Base-by-base conservation (phyloP, 2,113 vertebrate genomes). In the Callipepla squamata region DNA sequence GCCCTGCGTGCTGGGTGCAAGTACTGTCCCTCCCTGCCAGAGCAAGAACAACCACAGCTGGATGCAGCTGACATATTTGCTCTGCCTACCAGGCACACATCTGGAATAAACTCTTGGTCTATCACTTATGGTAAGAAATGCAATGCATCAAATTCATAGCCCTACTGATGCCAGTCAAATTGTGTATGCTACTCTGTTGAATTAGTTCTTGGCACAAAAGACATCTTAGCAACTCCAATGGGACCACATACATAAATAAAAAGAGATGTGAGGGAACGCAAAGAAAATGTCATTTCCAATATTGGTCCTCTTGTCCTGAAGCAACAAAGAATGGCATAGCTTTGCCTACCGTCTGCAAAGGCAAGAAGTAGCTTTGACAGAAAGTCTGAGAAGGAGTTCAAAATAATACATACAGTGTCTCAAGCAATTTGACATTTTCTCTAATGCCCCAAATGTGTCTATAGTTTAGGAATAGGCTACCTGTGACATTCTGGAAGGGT, bases 371-470 rank as follows among this genome's bases (percentile, higher is more conserved):
- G 30, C 51, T 87, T 65, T 50, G 72, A 80, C 55, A 86, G 45
- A 11, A 55, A 80, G 38, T 16, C 67, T 63, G 51, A 94, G 28
- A 14, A 76, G 6, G 36, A 76, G 40, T 73, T 92, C 50, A 11
- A 47, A 68, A 53, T 65, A 78, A 90, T 57, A 62, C 15, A 34
- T 45, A 21, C 3, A 5, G 2, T 65, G 63, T 28, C 80, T 86
- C 58, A 96, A 90, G 65, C 3, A 72, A 42, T 55, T 38, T 85
- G 61, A 47, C 25, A n/a, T 87, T 94, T 90, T 87, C 55, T 80
- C 20, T 70, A 42, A 63, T 50, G 42, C 12, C n/a, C 20, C 17
- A 70, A 89, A 48, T 61, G 34, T 28, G 47, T n/a, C 44, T 67
- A 13, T 30, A 67, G 18, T 69, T 81, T 62, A 92, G n/a, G 42